Evolutionary conservation across 2,888 invertebrate genomes (phyloP).

Genomic region (Epirrhoe alternata): DNA sequence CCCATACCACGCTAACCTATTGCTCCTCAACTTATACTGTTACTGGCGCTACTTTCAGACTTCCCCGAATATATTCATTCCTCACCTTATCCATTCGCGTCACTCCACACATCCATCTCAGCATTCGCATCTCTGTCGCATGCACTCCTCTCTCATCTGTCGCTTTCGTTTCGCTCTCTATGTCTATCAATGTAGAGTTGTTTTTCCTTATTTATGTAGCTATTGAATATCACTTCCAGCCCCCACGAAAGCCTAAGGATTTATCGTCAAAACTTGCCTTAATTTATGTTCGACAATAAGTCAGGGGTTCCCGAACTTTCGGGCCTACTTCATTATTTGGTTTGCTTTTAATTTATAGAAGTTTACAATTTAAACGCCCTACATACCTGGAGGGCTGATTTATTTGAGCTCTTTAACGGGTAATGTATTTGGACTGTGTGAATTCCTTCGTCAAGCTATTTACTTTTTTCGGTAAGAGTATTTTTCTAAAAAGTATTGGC

Average conservation of each 20-base stretch:
- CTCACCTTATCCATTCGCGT: no score
- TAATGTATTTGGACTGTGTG: conserved; percentile 34
- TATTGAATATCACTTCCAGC: conserved; percentile 25
- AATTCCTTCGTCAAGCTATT: conserved; percentile 35
- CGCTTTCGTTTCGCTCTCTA: no score
- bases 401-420: conserved; percentile 30
- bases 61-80: no score
- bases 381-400: conserved; percentile 43
- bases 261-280: conserved; percentile 76
- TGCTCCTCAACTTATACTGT: no score
- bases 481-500: no score
- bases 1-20: no score
- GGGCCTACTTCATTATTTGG: conserved; percentile 77
- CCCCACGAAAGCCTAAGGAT: conserved; percentile 50
- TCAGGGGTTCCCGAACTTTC: conserved; percentile 69
- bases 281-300: conserved; percentile 80
- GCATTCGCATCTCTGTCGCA: no score
- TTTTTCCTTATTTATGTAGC: conserved; percentile 8
- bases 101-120: no score
- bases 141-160: no score
- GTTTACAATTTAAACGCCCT: conserved; percentile 64
- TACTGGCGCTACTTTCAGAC: no score
- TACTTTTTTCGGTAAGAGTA: neutral
- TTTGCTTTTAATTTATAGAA: conserved; percentile 79
- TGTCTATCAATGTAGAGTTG: neutral